These are phyloP conservation scores for Troglohyphantes excavatus DNA, from an alignment of 2,888 invertebrate species.

Conservation along the genomic window DNA sequence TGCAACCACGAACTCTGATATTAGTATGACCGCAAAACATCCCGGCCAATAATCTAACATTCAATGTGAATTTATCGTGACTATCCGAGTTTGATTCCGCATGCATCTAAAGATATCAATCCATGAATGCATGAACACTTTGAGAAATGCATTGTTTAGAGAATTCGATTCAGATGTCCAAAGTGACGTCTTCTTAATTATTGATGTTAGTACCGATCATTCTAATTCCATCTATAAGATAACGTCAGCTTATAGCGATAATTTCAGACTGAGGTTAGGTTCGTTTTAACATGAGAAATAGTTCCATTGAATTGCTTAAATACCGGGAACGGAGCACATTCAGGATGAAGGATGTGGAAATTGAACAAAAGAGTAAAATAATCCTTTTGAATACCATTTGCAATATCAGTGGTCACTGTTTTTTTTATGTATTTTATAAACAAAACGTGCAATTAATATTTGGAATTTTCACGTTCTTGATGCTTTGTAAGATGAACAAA, in stretches of 20 bases:
- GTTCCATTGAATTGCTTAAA: neutral
- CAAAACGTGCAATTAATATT: no score
- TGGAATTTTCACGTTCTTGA: no score
- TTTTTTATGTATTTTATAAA: no score
- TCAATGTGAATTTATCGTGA: conserved; percentile 20
- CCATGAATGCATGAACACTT: conserved; percentile 18
- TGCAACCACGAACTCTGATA: neutral
- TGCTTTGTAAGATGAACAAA: no score
- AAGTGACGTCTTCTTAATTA: conserved; percentile 47
- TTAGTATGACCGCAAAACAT: neutral
- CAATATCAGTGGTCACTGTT: no score
- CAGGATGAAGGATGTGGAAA: neutral
- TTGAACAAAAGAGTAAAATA: neutral
- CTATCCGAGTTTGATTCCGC: conserved; percentile 7
- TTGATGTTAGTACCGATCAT: neutral
- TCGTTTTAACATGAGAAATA: conserved; percentile 12
- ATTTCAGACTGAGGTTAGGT: neutral
- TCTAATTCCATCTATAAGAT: conserved; percentile 34
- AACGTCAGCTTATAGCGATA: conserved; percentile 21
- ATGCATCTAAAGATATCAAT: conserved; percentile 8
- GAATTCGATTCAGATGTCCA: conserved; percentile 33
- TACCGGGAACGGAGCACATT: neutral
- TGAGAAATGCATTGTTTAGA: conserved; percentile 1
- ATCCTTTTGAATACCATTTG: no score
- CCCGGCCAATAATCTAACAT: neutral